Evolutionary conservation across 2,797 vertebrate species (phyloP).

Genomic region (Intellagama lesueurii): DNA sequence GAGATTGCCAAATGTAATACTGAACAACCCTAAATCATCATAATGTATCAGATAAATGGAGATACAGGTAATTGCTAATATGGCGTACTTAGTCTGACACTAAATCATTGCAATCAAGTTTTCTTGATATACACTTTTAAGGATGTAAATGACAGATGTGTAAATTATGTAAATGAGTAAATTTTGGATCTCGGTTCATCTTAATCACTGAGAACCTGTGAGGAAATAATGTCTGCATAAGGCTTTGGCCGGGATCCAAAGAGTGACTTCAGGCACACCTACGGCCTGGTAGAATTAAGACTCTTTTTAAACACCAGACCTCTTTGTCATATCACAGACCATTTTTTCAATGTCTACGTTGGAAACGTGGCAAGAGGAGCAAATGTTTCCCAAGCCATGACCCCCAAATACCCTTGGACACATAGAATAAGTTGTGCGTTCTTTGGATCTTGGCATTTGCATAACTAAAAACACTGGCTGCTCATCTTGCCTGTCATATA

Average conservation of each 20-base stretch:
- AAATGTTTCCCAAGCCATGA: not conserved
- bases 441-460: not conserved
- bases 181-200: not conserved
- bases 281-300: not conserved
- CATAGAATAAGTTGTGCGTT: not conserved
- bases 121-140: conserved; percentile 12
- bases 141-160: not conserved
- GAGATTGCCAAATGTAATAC: not conserved
- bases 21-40: not conserved
- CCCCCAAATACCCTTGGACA: not conserved
- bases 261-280: not conserved
- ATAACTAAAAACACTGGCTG: not conserved
- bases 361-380: not conserved
- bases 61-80: conserved; percentile 2
- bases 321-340: not conserved
- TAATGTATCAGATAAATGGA: not conserved
- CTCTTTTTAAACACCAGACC: not conserved
- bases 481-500: not conserved
- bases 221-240: not conserved
- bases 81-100: conserved; percentile 8
- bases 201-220: conserved; percentile 10
- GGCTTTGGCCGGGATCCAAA: not conserved
- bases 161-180: not conserved
- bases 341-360: not conserved
- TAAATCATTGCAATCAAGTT: not conserved